Conservation (phyloP, 2,113 vertebrate species). For the Dipodomys stephensi region DNA sequence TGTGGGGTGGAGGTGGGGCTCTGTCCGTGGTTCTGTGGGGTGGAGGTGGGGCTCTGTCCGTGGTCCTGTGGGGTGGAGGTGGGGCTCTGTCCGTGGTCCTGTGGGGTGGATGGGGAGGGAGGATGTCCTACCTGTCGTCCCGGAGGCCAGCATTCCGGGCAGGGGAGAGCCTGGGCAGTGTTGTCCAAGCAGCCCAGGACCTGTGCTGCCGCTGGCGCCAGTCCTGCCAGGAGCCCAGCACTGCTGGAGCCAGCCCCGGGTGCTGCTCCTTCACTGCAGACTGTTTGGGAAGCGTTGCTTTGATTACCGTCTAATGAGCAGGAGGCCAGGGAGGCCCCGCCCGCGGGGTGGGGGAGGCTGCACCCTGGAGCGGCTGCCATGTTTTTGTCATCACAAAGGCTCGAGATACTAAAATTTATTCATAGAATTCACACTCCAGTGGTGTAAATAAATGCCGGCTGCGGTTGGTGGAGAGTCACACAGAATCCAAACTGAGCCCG, state of each 20-base stretch:
- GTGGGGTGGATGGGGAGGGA: not conserved
- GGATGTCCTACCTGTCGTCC: not conserved
- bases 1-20: too few relatives aligned
- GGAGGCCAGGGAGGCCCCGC: too few relatives aligned
- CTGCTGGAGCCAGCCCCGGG: too few relatives aligned
- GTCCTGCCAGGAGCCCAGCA: too few relatives aligned
- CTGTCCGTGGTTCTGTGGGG: too few relatives aligned
- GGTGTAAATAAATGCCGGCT: conserved; percentile 70
- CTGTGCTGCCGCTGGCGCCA: too few relatives aligned
- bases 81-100: too few relatives aligned
- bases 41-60: too few relatives aligned
- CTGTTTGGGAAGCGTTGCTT: conserved; percentile 56
- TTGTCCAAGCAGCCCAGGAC: too few relatives aligned
- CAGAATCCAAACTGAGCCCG: not conserved
- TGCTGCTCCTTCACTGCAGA: conserved; percentile 43
- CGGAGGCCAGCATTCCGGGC: not conserved
- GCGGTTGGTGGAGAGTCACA: conserved; percentile 12
- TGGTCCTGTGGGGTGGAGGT: too few relatives aligned
- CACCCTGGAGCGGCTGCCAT: rapidly evolving
- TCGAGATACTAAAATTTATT: conserved; percentile 80
- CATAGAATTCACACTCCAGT: conserved; percentile 82
- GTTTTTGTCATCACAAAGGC: conserved; percentile 51
- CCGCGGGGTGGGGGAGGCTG: too few relatives aligned
- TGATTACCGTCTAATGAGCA: conserved; percentile 57
- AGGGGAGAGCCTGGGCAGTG: too few relatives aligned